phyloP scores from a whole-genome alignment of 1,140 invertebrate species.

The Drosophila truncata region DNA sequence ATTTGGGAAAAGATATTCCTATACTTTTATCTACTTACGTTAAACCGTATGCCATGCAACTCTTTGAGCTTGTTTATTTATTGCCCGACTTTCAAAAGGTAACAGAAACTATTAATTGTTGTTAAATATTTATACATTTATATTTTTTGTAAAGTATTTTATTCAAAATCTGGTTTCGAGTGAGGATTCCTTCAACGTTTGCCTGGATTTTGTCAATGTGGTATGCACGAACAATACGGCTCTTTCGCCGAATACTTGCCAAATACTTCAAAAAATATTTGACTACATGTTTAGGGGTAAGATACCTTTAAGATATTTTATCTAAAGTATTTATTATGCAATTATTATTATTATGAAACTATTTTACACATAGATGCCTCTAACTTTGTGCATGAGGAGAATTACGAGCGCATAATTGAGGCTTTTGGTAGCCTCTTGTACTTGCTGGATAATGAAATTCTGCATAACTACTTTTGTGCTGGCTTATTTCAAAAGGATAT shows the following conservation, averaged over 20 bases:
- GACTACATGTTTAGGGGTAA: slow-evolving; percentile 57
- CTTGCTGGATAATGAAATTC: not conserved
- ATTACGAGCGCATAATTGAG: slow-evolving; percentile 52
- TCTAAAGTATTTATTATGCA: not conserved
- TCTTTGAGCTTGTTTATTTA: slow-evolving; percentile 46
- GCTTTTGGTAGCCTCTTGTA: slow-evolving; percentile 41
- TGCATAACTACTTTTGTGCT: slow-evolving; percentile 40
- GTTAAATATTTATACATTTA: not conserved
- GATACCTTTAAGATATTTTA: not conserved
- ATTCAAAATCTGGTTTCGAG: not conserved
- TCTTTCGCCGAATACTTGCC: slow-evolving; percentile 25
- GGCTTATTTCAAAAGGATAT: slow-evolving; percentile 52
- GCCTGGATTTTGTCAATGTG: slow-evolving; percentile 45
- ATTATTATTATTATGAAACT: not conserved
- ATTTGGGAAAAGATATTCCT: slow-evolving; percentile 10
- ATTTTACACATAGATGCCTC: slow-evolving; percentile 25
- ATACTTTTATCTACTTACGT: slow-evolving; percentile 34
- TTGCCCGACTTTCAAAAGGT: slow-evolving; percentile 53
- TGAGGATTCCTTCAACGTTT: slow-evolving; percentile 26
- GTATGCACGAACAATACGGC: slow-evolving; percentile 14
- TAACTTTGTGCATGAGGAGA: slow-evolving; percentile 34
- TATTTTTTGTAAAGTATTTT: slow-evolving; percentile 10
- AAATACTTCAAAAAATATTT: slow-evolving; percentile 40
- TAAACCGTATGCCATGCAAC: slow-evolving; percentile 21
- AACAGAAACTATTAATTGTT: no score